Conservation (phyloP, 2,113 vertebrate species). For the Odontesthes bonariensis region DNA sequence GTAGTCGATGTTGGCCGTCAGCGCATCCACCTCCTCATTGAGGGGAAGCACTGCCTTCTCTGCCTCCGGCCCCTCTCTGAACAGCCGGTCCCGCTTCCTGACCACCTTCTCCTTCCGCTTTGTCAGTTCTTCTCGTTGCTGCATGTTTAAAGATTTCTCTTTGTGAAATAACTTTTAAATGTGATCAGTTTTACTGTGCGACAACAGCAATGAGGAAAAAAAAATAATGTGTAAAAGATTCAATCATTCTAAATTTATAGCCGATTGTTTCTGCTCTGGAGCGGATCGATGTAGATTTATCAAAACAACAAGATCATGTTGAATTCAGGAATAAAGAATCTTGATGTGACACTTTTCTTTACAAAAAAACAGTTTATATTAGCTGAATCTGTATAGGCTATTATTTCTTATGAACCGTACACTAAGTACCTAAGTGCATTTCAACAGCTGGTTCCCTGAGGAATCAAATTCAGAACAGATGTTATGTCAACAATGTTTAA, state of each 20-base stretch:
- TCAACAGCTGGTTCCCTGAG: too few relatives aligned
- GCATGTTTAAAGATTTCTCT: background rate
- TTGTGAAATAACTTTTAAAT: background rate
- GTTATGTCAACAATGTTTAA: too few relatives aligned
- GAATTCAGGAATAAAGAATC: background rate
- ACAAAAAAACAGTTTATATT: too few relatives aligned
- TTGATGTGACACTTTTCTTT: too few relatives aligned
- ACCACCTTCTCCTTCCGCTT: slow-evolving; percentile 93
- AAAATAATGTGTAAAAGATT: background rate
- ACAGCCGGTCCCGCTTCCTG: slow-evolving; percentile 87
- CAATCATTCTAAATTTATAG: background rate
- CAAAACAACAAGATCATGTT: background rate
- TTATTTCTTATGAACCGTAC: too few relatives aligned
- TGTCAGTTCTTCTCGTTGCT: slow-evolving; percentile 98
- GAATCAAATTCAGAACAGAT: too few relatives aligned
- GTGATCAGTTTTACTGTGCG: background rate
- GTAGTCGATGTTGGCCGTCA: slow-evolving; percentile 95
- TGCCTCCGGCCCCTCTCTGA: slow-evolving; percentile 85
- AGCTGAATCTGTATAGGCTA: too few relatives aligned
- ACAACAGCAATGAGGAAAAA: background rate
- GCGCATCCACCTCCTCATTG: slow-evolving; percentile 92
- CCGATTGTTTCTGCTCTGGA: background rate
- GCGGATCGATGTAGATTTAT: background rate
- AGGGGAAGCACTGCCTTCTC: slow-evolving; percentile 87
- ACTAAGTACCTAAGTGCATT: too few relatives aligned